Evolutionary conservation across 2,797 vertebrate species (phyloP), one percentile per base, ranked within the genome.

Genomic region (Neostethus bicornis): DNA sequence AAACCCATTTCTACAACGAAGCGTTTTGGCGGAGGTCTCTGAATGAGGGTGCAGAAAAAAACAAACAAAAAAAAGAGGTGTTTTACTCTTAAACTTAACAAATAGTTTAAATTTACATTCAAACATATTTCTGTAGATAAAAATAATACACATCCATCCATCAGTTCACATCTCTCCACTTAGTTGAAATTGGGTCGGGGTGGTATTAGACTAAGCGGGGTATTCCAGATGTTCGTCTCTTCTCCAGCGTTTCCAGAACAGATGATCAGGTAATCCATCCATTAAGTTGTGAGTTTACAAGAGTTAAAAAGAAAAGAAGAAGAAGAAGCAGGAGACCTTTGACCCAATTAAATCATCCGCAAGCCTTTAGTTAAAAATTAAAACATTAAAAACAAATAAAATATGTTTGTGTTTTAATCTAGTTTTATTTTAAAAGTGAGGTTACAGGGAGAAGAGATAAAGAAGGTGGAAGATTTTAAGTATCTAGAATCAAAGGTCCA

Each of bases 31-130:
- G 2, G 1, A 1, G 4, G 9, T 7, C 5, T 46, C 8, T 7
- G 32, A 39, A 44, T 7, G 11, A 46, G 24, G 37, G 24, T 37
- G 16, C 16, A 46, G 3, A 13, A 57, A 32, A 26, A 55, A 53
- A 29, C 4, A 13, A 21, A 42, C n/a, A 31, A 3, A 29, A 41
- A 29, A 26, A 29, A n/a, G n/a, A n/a, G n/a, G n/a, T n/a, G n/a
- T n/a, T n/a, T n/a, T n/a, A n/a, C n/a, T n/a, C n/a, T n/a, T n/a
- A n/a, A n/a, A n/a, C n/a, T n/a, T n/a, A n/a, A n/a, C n/a, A n/a
- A n/a, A 34, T 14, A 34, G 13, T n/a, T 34, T 14, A 3, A 2
- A 34, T 34, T 32, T 34, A 34, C 32, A 13, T 13, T n/a, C n/a
- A n/a, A n/a, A n/a, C n/a, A n/a, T n/a, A n/a, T n/a, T n/a, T n/a